Base-by-base conservation (phyloP, 92 coral and sea anemone species). In the Desmophyllum pertusum region DNA sequence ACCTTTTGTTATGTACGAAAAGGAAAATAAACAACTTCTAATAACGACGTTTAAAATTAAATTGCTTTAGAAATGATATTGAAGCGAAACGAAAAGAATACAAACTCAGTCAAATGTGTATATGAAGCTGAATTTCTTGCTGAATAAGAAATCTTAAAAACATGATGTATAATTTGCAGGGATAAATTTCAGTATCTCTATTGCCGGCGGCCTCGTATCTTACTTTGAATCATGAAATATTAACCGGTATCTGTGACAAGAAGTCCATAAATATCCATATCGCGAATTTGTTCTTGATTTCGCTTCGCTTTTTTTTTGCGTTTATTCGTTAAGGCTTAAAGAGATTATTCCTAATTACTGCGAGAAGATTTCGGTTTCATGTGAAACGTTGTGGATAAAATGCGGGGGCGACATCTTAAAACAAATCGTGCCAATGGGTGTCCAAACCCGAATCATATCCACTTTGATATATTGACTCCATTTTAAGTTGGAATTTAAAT, bases 211-310 rank as follows among this genome's bases (percentile, higher is more conserved):
- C 8, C 11, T 25, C 21, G 4, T 48, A 21, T 66, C 31, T 3
- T n/a, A 21, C 5, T 10, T 38, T 40, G 6, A 39, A 41, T 70
- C 38, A 61, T 50, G 70, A 77, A 77, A 77, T 59, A 77, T 77
- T 40, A 27, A 77, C 25, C 14, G 15, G 53, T 77, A 25, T 77
- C 55, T 50, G 21, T 14, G 38, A 38, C 18, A 52, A 36, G 51
- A 51, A 53, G 66, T 75, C 78, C 55, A n/a, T 77, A 57, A 40
- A 27, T 61, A 40, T 62, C 70, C 70, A 18, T 27, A 59, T 59
- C 29, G 46, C 52, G 21, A 50, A 50, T 40, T 77, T 33, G 53
- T 62, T 77, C 81, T 61, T 77, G 70, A 61, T 61, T 27, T 40
- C 46, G 18, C 27, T 3, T 40, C 7, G 4, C 55, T 2, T n/a